Evolutionary conservation across 2,888 invertebrate species (phyloP).

Genomic region (Neuroscelio doddi): DNA sequence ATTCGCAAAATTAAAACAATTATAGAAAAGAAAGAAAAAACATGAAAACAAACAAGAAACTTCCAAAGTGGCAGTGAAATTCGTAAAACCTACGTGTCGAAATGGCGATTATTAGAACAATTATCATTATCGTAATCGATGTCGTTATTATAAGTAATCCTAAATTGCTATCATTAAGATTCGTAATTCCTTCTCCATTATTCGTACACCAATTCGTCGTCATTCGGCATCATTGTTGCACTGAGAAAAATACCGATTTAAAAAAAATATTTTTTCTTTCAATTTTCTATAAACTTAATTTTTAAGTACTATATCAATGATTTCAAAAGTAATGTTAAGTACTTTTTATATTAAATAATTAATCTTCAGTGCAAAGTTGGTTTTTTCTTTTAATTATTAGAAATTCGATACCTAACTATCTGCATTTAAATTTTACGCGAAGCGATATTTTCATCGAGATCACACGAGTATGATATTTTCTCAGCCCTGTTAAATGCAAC

Average conservation of each 20-base stretch:
- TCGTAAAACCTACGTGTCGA: background rate
- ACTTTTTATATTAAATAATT: too few relatives aligned
- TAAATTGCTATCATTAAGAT: constrained; percentile 32
- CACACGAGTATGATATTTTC: constrained; percentile 34
- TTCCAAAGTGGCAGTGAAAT: constrained; percentile 1
- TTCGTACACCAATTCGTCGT: constrained; percentile 37
- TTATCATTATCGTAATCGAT: constrained; percentile 34
- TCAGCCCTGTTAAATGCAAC: background rate
- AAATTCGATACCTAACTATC: constrained; percentile 44
- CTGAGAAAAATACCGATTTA: constrained; percentile 20
- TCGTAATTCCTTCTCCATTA: constrained; percentile 27
- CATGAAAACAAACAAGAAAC: background rate
- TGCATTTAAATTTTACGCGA: constrained; percentile 36
- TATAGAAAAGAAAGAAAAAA: constrained; percentile 3
- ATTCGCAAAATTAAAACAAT: background rate
- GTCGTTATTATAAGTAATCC: constrained; percentile 35
- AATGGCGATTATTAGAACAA: constrained; percentile 14
- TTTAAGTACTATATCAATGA: too few relatives aligned
- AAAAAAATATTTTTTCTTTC: too few relatives aligned
- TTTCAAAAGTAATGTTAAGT: too few relatives aligned
- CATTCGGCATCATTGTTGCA: constrained; percentile 26
- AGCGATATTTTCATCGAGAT: constrained; percentile 43
- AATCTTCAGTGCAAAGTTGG: constrained; percentile 33
- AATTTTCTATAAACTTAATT: background rate
- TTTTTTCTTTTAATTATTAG: too few relatives aligned